phyloP scores from a whole-genome alignment of 2,888 invertebrate species.

The Andrena marginata region DNA sequence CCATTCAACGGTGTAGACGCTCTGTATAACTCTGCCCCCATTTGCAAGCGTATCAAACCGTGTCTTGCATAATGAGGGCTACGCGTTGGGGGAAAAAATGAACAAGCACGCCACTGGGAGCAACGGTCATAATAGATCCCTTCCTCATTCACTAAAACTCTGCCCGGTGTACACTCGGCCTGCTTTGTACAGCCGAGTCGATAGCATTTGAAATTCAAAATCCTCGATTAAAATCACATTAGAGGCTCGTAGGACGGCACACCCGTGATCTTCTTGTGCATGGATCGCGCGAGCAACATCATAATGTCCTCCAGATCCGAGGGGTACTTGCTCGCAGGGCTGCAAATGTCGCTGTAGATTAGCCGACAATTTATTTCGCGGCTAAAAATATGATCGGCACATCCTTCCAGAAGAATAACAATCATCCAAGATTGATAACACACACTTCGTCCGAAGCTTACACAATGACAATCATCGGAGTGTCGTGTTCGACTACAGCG shows the following conservation, averaged over 20 bases:
- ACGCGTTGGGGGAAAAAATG: neutral
- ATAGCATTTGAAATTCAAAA: constrained; percentile 83
- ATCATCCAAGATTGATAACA: neutral
- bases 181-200: constrained; percentile 68
- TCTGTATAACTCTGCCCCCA: neutral
- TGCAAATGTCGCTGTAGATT: constrained; percentile 47
- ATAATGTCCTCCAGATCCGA: constrained; percentile 57
- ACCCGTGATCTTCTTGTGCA: constrained; percentile 43
- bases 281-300: constrained; percentile 45
- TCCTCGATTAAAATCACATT: constrained; percentile 84
- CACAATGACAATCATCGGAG: neutral
- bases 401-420: neutral
- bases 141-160: constrained; percentile 34
- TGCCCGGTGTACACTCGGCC: constrained; percentile 25
- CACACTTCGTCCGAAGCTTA: neutral
- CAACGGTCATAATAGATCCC: constrained; percentile 65
- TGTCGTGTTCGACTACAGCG: neutral
- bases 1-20: constrained; percentile 62
- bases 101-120: constrained; percentile 55
- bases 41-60: constrained; percentile 4
- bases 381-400: neutral
- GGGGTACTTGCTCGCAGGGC: neutral
- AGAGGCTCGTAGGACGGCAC: constrained; percentile 75
- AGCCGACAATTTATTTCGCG: constrained; percentile 22
- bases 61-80: neutral